Evolutionary conservation across 2,888 invertebrate genomes (phyloP).

Genomic region (Pyrocoelia pectoralis): DNA sequence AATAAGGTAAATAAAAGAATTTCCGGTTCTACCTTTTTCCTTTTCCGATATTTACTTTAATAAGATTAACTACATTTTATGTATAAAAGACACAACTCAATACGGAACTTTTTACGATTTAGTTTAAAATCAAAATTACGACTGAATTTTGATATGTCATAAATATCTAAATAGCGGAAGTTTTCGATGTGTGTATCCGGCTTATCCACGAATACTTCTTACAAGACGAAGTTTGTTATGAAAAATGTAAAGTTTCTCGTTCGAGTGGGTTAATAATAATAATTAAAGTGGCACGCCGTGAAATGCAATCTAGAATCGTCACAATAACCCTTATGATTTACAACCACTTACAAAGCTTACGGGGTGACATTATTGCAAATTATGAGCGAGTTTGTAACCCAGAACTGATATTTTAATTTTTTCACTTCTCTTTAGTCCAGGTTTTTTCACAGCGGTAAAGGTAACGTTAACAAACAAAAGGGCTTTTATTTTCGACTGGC

Average conservation of each 20-base stretch:
- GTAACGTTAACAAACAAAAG: not conserved
- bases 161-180: conserved; percentile 6
- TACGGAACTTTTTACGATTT: not conserved
- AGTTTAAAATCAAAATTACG: not conserved
- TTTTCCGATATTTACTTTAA: not conserved
- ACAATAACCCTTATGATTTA: conserved; percentile 43
- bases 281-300: not conserved
- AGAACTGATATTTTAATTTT: conserved; percentile 30
- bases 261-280: not conserved
- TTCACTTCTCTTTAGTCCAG: conserved; percentile 18
- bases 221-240: not conserved
- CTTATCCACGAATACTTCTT: not conserved
- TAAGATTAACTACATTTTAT: not conserved
- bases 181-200: not conserved
- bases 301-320: conserved; percentile 34
- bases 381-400: conserved; percentile 27
- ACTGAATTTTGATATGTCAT: conserved; percentile 10
- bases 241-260: not conserved
- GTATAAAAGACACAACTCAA: not conserved
- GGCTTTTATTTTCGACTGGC: not conserved
- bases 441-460: conserved; percentile 6
- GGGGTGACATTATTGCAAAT: conserved; percentile 36
- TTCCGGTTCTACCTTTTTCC: not conserved
- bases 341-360: conserved; percentile 35
- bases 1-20: not conserved